These are phyloP conservation scores for Sebastes steindachneri DNA, from an alignment of 2,797 vertebrate species.

Conservation along the genomic window DNA sequence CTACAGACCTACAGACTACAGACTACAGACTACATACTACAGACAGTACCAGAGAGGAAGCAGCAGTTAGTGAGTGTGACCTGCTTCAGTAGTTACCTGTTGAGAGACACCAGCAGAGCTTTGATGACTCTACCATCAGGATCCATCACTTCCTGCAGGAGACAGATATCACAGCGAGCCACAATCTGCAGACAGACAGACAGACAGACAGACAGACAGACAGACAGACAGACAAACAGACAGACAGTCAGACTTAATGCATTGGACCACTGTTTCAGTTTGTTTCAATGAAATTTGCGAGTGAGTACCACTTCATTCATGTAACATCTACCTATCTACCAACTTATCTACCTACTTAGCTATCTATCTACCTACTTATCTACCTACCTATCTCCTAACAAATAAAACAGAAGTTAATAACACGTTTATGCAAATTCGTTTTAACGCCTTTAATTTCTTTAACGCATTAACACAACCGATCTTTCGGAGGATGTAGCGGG, in stretches of 20 bases:
- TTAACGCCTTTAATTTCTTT: too few species aligned
- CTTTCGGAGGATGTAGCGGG: too few species aligned
- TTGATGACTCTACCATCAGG: conserved; percentile 5
- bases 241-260: neutral
- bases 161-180: conserved; percentile 63
- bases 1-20: neutral
- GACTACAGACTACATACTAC: neutral
- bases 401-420: too few species aligned
- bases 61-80: neutral
- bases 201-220: neutral
- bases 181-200: conserved; percentile 48
- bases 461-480: too few species aligned
- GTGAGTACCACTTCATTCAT: too few species aligned
- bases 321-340: too few species aligned
- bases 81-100: conserved; percentile 52
- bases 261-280: neutral
- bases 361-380: too few species aligned
- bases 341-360: too few species aligned
- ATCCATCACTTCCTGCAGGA: conserved; percentile 67
- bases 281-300: neutral
- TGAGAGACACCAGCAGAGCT: conserved; percentile 38
- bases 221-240: neutral
- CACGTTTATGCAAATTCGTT: too few species aligned
- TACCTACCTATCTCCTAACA: too few species aligned
- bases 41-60: neutral